These are phyloP conservation scores for Rhadinocentrus ornatus DNA, from an alignment of 2,797 vertebrate genomes.

Conservation along the genomic window DNA sequence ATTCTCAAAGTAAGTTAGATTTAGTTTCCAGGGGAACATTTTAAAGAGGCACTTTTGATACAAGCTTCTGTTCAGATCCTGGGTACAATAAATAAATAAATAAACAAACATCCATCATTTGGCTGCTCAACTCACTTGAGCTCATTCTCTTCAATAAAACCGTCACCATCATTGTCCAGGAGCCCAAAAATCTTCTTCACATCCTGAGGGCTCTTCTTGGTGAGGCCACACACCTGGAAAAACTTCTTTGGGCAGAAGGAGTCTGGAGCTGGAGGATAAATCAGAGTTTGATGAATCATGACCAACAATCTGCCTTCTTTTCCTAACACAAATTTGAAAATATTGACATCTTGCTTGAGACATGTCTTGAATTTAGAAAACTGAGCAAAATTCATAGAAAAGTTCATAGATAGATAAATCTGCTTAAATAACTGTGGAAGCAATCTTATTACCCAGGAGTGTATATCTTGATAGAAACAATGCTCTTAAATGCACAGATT, in stretches of 20 bases:
- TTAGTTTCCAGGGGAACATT: neutral
- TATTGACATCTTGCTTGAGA: too few species aligned
- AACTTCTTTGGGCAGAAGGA: conserved; percentile 96
- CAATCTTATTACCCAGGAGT: too few species aligned
- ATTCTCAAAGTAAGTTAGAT: neutral
- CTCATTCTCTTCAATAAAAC: conserved; percentile 94
- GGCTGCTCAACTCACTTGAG: conserved; percentile 85
- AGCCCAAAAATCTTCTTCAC: conserved; percentile 91
- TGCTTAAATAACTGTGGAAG: too few species aligned
- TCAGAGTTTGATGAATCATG: neutral
- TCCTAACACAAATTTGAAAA: too few species aligned
- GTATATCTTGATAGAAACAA: neutral
- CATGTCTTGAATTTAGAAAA: too few species aligned
- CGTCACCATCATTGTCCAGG: conserved; percentile 91
- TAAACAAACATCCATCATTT: neutral
- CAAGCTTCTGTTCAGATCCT: neutral
- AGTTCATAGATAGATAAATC: too few species aligned
- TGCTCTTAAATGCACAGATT: neutral
- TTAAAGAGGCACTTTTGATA: neutral
- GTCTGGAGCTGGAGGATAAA: conserved; percentile 86
- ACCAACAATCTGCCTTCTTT: neutral
- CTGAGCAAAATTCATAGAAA: too few species aligned
- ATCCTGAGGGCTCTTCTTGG: conserved; percentile 90
- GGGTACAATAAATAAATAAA: neutral
- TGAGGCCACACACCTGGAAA: conserved; percentile 92